These are phyloP conservation scores for Himalopsyche anomala DNA, from an alignment of 2,888 invertebrate genomes.

Conservation along the genomic window DNA sequence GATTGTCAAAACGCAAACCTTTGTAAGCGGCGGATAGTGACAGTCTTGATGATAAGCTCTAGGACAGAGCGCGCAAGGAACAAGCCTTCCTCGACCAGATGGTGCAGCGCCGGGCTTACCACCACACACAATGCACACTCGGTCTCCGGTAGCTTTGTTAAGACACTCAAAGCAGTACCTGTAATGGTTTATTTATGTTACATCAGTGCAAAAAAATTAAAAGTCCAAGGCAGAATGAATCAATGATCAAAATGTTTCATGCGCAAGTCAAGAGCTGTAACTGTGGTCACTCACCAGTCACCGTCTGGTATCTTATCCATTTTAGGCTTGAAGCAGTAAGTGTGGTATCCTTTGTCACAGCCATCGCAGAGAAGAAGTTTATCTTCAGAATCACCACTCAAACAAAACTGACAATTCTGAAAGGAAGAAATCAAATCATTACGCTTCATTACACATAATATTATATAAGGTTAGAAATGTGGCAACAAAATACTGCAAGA, in stretches of 20 bases:
- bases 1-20: slow-evolving; percentile 69
- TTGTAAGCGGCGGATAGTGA: slow-evolving; percentile 89
- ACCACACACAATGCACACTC: slow-evolving; percentile 97
- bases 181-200: slow-evolving; percentile 55
- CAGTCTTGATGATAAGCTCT: slow-evolving; percentile 96
- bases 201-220: neutral
- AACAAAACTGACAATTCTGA: slow-evolving; percentile 98
- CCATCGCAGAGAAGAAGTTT: slow-evolving; percentile 96
- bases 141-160: slow-evolving; percentile 93
- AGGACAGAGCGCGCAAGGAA: slow-evolving; percentile 93
- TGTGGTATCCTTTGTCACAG: slow-evolving; percentile 99
- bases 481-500: neutral
- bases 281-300: slow-evolving; percentile 86
- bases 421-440: slow-evolving; percentile 67
- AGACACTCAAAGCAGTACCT: slow-evolving; percentile 98
- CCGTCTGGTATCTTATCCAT: slow-evolving; percentile 98
- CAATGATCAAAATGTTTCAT: neutral
- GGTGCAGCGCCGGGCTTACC: slow-evolving; percentile 71
- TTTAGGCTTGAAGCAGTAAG: slow-evolving; percentile 97
- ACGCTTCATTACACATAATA: neutral
- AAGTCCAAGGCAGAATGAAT: slow-evolving; percentile 16
- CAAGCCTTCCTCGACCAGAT: slow-evolving; percentile 76
- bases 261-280: slow-evolving; percentile 48
- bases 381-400: slow-evolving; percentile 96
- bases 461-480: neutral